Percentiles rank a stretch among this genome's conserved stretches.
These are phyloP conservation scores for Amia ocellicauda DNA, from an alignment of 2,113 vertebrate species.

Conservation along the genomic window DNA sequence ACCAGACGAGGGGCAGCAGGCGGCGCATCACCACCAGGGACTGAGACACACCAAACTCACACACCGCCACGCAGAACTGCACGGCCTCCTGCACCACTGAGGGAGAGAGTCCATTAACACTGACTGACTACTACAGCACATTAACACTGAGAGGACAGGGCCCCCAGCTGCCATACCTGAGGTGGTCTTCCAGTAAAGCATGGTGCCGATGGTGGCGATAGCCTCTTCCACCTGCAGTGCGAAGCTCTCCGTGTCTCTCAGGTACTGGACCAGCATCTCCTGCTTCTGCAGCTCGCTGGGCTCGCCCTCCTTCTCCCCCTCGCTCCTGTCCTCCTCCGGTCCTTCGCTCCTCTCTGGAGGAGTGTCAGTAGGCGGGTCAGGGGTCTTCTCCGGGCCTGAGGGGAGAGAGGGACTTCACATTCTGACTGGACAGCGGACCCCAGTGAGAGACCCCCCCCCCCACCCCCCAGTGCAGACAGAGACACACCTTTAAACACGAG, in stretches of 20 bases:
- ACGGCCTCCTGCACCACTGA: conserved; percentile 93
- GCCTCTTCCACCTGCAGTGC: conserved; percentile 83
- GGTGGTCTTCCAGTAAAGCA: conserved; percentile 87
- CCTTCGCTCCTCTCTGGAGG: conserved; percentile 30
- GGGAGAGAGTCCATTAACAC: neutral
- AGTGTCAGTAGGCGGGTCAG: conserved; percentile 31
- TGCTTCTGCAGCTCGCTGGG: conserved; percentile 76
- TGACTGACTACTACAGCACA: neutral
- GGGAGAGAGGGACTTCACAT: neutral
- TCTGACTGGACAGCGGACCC: too few relatives aligned
- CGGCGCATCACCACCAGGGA: conserved; percentile 81
- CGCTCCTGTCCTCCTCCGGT: conserved; percentile 21
- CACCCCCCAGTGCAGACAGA: neutral
- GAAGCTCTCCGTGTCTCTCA: conserved; percentile 84
- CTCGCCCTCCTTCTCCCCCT: conserved; percentile 35
- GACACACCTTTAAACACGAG: conserved; percentile 78
- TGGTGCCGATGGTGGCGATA: conserved; percentile 75
- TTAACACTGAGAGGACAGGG: too few relatives aligned
- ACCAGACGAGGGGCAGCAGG: conserved; percentile 93
- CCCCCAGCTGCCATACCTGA: too few relatives aligned
- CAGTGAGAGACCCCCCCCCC: too few relatives aligned
- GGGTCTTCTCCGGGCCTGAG: conserved; percentile 57
- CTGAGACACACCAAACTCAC: conserved; percentile 83
- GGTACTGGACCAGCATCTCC: conserved; percentile 90
- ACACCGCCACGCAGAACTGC: conserved; percentile 89